Evolutionary conservation across 2,888 invertebrate genomes (phyloP), one percentile per base, ranked within the genome.

Genomic region (Bunonema sp.): DNA sequence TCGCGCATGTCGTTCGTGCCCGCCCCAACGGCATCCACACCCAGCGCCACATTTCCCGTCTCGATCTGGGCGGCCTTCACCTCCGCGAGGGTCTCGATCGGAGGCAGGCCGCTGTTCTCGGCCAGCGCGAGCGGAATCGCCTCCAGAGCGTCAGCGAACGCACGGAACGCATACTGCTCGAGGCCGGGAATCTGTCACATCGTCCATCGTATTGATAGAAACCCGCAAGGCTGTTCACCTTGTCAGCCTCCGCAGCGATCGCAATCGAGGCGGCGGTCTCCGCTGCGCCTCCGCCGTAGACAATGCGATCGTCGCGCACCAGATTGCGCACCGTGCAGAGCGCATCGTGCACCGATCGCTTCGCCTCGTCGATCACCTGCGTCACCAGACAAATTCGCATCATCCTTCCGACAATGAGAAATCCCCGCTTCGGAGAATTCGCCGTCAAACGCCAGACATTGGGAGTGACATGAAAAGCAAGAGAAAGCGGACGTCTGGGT

Each of bases 221-320:
- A 45, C 31, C 16, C 19, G 12, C 10, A 10, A 21, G 12, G 10
- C 15, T 10, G 16, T 16, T 32, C 10, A 49, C 47, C 49, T 55
- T 65, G 40, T 91, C 85, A 1, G 91, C 89, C 51, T 83, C 82
- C 44, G 80, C 79, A 4, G 82, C 80, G 21, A 91, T 87, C 1
- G 84, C 84, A 50, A 97, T 70, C 19, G 89, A 82, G 70, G 91
- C 93, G 10, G 89, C 81, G 26, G 91, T 80, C 76, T 97, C 97
- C 0, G 89, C 80, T 1, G 93, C 87, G 16, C 97, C 97, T 33
- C 97, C 97, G 30, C 97, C 97, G 74, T 88, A 97, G 12, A 99
- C 87, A 50, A 99, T 82, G 45, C 78, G 74, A 50, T 77, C 74
- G 60, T 81, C 80, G 34, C 76, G 74, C 3, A 81, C 77, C 44